Conservation (phyloP, 2,888 invertebrate species). For the Drosophila prostipennis region DNA sequence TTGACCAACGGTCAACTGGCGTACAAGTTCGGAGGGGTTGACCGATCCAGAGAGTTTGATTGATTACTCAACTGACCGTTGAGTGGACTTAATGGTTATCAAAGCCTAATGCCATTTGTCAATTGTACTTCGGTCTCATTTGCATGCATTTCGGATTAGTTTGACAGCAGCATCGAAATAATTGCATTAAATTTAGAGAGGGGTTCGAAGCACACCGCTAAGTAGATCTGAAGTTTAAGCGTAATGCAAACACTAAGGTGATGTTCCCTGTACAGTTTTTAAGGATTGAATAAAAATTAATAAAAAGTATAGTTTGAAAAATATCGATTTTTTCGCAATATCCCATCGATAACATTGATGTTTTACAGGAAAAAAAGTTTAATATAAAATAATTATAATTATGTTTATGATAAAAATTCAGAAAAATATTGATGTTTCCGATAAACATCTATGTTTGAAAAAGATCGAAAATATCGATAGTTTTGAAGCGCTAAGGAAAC, state of each 20-base stretch:
- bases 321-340: no score
- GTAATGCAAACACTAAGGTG: not conserved
- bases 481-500: no score
- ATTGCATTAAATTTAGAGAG: conserved; percentile 1
- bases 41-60: conserved; percentile 55
- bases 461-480: no score
- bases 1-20: conserved; percentile 23
- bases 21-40: conserved; percentile 21
- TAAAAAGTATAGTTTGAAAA: no score
- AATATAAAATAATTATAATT: no score
- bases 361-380: no score
- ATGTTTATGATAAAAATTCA: no score
- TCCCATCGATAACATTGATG: no score
- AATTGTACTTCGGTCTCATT: conserved; percentile 41
- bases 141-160: conserved; percentile 47
- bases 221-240: conserved; percentile 1
- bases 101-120: conserved; percentile 71
- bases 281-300: not conserved
- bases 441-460: no score
- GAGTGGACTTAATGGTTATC: conserved; percentile 70
- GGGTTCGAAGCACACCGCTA: not conserved
- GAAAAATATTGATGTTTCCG: no score
- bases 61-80: conserved; percentile 77
- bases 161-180: conserved; percentile 26
- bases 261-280: conserved; percentile 7